phyloP scores from a whole-genome alignment of 2,888 invertebrate species.

The Lamproptera curius region DNA sequence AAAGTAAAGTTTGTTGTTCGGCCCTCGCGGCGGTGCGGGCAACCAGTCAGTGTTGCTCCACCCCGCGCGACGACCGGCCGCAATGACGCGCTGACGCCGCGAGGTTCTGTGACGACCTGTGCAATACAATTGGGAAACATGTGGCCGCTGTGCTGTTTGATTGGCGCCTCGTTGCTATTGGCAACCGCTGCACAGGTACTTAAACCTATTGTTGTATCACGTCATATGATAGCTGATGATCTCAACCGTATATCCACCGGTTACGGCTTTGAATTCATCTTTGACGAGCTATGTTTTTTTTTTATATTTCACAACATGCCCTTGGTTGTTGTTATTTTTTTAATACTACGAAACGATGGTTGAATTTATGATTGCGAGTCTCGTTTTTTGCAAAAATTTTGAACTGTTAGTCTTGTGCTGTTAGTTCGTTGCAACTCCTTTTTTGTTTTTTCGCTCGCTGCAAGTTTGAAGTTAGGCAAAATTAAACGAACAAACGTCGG shows the following conservation, averaged over 20 bases:
- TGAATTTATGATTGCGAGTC: too few relatives aligned
- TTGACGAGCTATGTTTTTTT: neutral
- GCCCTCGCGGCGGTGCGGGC: constrained; percentile 34
- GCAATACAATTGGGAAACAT: constrained; percentile 42
- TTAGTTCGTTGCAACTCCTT: too few relatives aligned
- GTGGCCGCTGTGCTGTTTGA: constrained; percentile 51
- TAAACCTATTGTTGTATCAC: constrained; percentile 5
- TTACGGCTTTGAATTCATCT: constrained; percentile 2
- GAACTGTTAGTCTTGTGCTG: too few relatives aligned
- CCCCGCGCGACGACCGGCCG: constrained; percentile 58
- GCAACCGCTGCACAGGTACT: constrained; percentile 50
- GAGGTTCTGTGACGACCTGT: constrained; percentile 24
- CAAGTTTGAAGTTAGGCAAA: too few relatives aligned
- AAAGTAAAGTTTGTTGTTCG: constrained; percentile 70
- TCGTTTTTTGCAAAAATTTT: too few relatives aligned
- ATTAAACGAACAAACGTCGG: neutral
- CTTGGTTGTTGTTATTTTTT: too few relatives aligned
- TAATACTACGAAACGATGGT: too few relatives aligned
- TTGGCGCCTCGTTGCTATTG: constrained; percentile 50
- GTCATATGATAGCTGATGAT: constrained; percentile 13
- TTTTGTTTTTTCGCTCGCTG: too few relatives aligned
- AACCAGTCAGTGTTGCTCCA: constrained; percentile 57
- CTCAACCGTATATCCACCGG: constrained; percentile 4
- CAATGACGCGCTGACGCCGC: constrained; percentile 55
- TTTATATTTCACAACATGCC: neutral